These are phyloP conservation scores for Rhynchotus rufescens DNA, from an alignment of 2,797 vertebrate species.

Conservation along the genomic window DNA sequence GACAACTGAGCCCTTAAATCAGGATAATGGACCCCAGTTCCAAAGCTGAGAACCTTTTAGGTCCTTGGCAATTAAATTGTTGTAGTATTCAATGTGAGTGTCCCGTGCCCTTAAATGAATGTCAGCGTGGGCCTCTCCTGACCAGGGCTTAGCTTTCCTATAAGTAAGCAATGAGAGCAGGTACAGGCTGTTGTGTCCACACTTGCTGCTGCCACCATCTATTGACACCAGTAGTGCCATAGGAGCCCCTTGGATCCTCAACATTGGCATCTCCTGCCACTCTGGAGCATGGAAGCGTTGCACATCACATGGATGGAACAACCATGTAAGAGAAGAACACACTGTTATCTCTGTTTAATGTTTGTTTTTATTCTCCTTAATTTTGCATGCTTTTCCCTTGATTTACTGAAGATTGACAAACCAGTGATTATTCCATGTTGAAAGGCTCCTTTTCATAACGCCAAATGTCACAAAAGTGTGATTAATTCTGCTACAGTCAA, in stretches of 20 bases:
- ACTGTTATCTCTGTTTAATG: neutral
- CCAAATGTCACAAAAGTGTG: conserved; percentile 34
- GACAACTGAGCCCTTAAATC: neutral
- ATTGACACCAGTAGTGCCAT: neutral
- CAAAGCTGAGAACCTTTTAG: neutral
- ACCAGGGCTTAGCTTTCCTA: neutral
- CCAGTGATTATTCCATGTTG: conserved; percentile 18
- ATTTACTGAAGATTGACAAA: conserved; percentile 34
- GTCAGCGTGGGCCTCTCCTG: neutral
- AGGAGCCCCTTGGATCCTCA: neutral
- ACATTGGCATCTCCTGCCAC: neutral
- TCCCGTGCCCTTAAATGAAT: neutral
- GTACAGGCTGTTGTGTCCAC: neutral
- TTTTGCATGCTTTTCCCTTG: neutral
- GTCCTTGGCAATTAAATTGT: neutral
- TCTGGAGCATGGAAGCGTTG: neutral
- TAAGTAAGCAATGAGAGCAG: neutral
- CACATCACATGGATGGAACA: neutral
- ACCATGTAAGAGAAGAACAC: neutral
- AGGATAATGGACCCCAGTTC: neutral
- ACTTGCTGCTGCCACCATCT: neutral
- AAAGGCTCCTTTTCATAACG: conserved; percentile 43
- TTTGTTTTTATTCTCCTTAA: conserved; percentile 37
- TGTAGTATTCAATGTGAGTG: neutral
- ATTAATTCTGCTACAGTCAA: conserved; percentile 43